phyloP scores from a whole-genome alignment of 2,113 vertebrate genomes.

The Delphinus delphis region DNA sequence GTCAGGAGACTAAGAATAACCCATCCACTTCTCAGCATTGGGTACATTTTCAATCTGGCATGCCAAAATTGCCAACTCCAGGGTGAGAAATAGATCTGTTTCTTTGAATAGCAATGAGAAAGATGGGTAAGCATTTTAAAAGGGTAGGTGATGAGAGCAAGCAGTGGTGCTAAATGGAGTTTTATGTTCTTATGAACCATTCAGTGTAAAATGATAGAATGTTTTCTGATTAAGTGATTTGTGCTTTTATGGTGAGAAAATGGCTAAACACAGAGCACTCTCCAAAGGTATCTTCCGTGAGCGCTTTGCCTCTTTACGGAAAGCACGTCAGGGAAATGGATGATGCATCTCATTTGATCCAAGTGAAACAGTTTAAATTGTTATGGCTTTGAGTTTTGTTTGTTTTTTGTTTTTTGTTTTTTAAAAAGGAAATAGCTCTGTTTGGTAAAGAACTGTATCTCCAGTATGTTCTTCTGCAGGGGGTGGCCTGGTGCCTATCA shows the following conservation, averaged over 20 bases:
- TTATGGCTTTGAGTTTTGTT: not conserved
- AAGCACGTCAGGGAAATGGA: slow-evolving; percentile 30
- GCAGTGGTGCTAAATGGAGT: slow-evolving; percentile 41
- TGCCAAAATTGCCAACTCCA: slow-evolving; percentile 76
- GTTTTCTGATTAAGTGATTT: slow-evolving; percentile 57
- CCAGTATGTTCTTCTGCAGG: not conserved
- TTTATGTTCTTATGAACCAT: slow-evolving; percentile 48
- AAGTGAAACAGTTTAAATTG: slow-evolving; percentile 54
- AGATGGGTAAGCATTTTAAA: slow-evolving; percentile 54
- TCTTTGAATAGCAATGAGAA: slow-evolving; percentile 75
- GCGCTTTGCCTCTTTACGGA: slow-evolving; percentile 15
- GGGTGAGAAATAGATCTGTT: slow-evolving; percentile 77
- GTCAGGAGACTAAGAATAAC: slow-evolving; percentile 69
- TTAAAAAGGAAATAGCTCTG: not conserved
- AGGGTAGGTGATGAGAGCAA: slow-evolving; percentile 23
- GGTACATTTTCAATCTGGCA: slow-evolving; percentile 72
- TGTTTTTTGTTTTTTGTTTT: not conserved
- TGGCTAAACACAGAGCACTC: slow-evolving; percentile 47
- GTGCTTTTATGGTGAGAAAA: slow-evolving; percentile 58
- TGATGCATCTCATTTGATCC: slow-evolving; percentile 46
- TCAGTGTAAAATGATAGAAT: slow-evolving; percentile 26
- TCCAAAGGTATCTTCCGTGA: not conserved
- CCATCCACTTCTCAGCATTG: slow-evolving; percentile 46
- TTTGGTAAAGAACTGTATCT: not conserved
- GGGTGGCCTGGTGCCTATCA: not conserved